Evolutionary conservation across 2,797 vertebrate species (phyloP).

Genomic region (Pangasius larnaudii): DNA sequence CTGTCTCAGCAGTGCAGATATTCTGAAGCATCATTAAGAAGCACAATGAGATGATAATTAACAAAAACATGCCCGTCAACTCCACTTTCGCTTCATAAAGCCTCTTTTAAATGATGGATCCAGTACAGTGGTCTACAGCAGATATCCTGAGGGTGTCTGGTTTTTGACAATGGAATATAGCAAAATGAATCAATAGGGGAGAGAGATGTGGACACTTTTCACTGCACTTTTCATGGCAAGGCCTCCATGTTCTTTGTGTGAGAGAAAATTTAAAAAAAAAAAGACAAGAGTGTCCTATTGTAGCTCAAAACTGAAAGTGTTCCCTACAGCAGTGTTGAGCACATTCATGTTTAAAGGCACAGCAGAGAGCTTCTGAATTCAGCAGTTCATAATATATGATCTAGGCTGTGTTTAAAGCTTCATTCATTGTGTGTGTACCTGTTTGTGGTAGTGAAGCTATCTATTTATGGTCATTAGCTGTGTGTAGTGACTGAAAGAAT

Average conservation of each 20-base stretch:
- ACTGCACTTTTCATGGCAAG: background rate
- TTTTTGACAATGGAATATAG: background rate
- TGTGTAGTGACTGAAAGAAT: background rate
- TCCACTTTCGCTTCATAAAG: background rate
- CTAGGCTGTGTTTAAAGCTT: background rate
- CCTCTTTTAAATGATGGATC: background rate
- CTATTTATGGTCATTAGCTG: background rate
- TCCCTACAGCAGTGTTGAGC: background rate
- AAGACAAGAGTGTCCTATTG: background rate
- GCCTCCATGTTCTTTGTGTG: background rate
- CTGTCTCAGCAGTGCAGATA: constrained; percentile 10
- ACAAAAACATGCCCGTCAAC: background rate
- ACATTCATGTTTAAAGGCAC: background rate
- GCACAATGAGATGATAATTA: constrained; percentile 10
- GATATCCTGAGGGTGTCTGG: background rate
- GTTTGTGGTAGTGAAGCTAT: background rate
- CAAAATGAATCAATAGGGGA: background rate
- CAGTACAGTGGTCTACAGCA: background rate
- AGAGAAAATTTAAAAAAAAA: background rate
- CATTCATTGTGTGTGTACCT: background rate
- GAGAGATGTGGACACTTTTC: background rate
- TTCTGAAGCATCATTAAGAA: constrained; percentile 6
- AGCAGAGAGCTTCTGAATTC: background rate
- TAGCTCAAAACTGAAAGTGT: background rate
- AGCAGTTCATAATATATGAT: background rate